phyloP scores from a whole-genome alignment of 2,797 vertebrate species.

The Tadarida brasiliensis region DNA sequence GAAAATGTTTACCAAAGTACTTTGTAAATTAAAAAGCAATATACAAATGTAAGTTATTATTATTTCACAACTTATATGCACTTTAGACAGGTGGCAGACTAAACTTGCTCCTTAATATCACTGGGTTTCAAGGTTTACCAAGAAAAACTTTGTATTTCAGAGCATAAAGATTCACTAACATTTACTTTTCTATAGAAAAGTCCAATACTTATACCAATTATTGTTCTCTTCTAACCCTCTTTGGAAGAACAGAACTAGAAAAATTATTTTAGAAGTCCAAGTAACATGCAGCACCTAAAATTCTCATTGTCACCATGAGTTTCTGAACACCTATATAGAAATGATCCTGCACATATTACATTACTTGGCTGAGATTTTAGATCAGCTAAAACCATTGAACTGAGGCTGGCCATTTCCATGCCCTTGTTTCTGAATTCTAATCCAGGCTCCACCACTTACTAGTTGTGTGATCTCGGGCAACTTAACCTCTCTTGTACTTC shows the following conservation, averaged over 20 bases:
- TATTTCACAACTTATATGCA: constrained; percentile 36
- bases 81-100: neutral
- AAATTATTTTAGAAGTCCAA: constrained; percentile 58
- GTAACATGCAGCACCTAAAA: neutral
- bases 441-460: neutral
- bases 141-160: constrained; percentile 40
- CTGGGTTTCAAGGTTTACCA: constrained; percentile 12
- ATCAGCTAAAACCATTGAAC: neutral
- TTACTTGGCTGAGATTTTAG: constrained; percentile 1
- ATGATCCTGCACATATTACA: neutral
- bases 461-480: neutral
- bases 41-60: constrained; percentile 2
- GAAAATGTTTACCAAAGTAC: constrained; percentile 43
- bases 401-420: neutral
- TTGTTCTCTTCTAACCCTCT: neutral
- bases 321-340: neutral
- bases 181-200: neutral
- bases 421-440: constrained; percentile 42
- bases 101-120: neutral
- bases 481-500: constrained; percentile 40
- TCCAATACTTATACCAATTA: constrained; percentile 23
- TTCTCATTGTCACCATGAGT: neutral
- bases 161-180: constrained; percentile 17
- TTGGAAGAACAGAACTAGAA: constrained; percentile 42
- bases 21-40: constrained; percentile 28